Evolutionary conservation across 1,140 invertebrate genomes (phyloP).

Genomic region (Drosophila novamexicana): DNA sequence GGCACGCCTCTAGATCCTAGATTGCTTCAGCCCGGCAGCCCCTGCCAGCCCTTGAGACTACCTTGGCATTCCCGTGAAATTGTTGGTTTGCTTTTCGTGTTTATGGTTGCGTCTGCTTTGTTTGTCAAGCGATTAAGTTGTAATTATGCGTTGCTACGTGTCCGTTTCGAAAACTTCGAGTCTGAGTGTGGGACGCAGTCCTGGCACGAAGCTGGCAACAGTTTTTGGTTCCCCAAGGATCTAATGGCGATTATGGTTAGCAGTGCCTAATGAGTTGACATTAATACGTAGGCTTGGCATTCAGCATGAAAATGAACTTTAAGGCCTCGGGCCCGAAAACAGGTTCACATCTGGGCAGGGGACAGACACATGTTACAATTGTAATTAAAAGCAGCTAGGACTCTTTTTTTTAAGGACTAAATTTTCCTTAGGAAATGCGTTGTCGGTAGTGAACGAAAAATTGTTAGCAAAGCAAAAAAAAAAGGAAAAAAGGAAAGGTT

Average conservation of each 20-base stretch:
- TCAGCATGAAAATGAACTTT: conserved; percentile 20
- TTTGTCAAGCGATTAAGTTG: conserved; percentile 81
- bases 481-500: background rate
- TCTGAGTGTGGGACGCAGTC: background rate
- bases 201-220: background rate
- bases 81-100: conserved; percentile 62
- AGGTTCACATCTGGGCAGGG: background rate
- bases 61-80: conserved; percentile 1
- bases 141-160: conserved; percentile 79
- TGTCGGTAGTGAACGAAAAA: background rate
- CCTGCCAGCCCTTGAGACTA: too few species aligned
- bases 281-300: conserved; percentile 49
- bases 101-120: conserved; percentile 70
- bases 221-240: conserved; percentile 31
- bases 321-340: background rate
- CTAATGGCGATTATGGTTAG: conserved; percentile 61
- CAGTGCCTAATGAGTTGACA: conserved; percentile 72
- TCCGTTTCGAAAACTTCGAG: conserved; percentile 18
- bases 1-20: conserved; percentile 42
- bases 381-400: conserved; percentile 30
- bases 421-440: background rate
- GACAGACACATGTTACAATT: conserved; percentile 35
- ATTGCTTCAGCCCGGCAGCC: background rate
- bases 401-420: background rate
- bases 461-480: background rate